Evolutionary conservation across 1,140 invertebrate species (phyloP), one percentile per base, ranked within the genome.

Genomic region (Saccostrea cuccullata): DNA sequence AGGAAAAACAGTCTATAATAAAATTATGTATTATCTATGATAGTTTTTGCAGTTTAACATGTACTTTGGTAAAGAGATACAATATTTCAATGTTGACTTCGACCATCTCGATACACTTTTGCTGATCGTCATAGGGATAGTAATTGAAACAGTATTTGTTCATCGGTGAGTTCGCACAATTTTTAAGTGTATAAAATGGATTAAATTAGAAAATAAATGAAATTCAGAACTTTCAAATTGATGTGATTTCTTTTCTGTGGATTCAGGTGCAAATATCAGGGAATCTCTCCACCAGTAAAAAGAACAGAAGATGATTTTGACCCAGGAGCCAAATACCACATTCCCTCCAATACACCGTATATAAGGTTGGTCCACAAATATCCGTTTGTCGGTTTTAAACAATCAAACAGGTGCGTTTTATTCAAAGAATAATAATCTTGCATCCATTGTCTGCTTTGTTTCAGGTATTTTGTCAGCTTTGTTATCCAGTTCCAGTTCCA

Each of bases 401-500:
- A 20, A 64, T 36, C 23, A 26, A 17, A 55, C 26, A 55, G 12
- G 4, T 0, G 11, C 4, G 12, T 2, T 11, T 20, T 2, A 64
- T 20, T 20, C 58, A 13, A 23, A 12, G 2, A 4, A 30, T 1
- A 47, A 82, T 30, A 82, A 47, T 82, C 20, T 82, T 15, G 23
- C 8, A 15, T 23, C 13, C 15, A 3, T 47, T 13, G 9, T 47
- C 55, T 55, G 40, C 20, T 56, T 30, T 84, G 36, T 91, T 91
- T 6, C 89, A 93, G 94, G 86, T 94, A 94, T 58, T 93, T 94
- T 90, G 90, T 93, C 40, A 97, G 97, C 89, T 98, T 97, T 0
- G 96, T 99, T 8, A 96, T 99, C 6, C 98, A 98, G 94, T 99
- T 98, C 95, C 98, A 99, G 95, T 96, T 99, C n/a, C 98, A 98